Conservation (phyloP, 2,113 vertebrate species). For the Hiodon tergisus region DNA sequence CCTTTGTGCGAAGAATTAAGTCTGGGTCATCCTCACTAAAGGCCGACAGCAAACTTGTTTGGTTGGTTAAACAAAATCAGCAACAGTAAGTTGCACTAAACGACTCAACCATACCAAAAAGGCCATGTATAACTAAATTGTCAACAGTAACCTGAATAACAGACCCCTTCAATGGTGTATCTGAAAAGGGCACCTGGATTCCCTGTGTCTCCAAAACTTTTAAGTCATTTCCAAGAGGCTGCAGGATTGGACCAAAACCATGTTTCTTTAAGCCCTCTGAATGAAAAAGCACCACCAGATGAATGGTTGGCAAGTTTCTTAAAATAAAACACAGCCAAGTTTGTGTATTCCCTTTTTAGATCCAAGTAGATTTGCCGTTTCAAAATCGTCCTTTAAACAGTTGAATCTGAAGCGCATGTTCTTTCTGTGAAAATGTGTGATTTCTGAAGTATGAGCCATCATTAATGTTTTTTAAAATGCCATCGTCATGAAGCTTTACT, state of each 20-base stretch:
- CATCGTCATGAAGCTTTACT: background rate
- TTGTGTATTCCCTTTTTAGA: slow-evolving; percentile 24
- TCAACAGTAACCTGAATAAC: slow-evolving; percentile 24
- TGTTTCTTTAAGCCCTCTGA: slow-evolving; percentile 28
- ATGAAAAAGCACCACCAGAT: slow-evolving; percentile 26
- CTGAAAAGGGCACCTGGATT: slow-evolving; percentile 22
- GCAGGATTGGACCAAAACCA: slow-evolving; percentile 30
- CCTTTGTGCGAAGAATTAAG: slow-evolving; percentile 15
- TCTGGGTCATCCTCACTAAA: slow-evolving; percentile 26
- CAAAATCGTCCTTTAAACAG: slow-evolving; percentile 21
- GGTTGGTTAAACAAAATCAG: slow-evolving; percentile 21
- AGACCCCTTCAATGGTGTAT: slow-evolving; percentile 6
- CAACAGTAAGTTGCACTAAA: slow-evolving; percentile 17
- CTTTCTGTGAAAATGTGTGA: slow-evolving; percentile 20
- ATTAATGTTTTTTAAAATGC: slow-evolving; percentile 15
- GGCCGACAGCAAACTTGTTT: slow-evolving; percentile 10
- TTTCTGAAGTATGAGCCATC: slow-evolving; percentile 26
- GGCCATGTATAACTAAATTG: slow-evolving; percentile 17
- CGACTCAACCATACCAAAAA: slow-evolving; percentile 28
- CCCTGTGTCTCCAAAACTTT: slow-evolving; percentile 24
- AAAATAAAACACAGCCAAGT: slow-evolving; percentile 27
- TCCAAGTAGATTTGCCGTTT: slow-evolving; percentile 12
- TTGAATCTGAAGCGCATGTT: slow-evolving; percentile 19
- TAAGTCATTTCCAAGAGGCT: slow-evolving; percentile 22
- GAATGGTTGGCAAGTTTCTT: slow-evolving; percentile 22